Conservation (phyloP, 2,113 vertebrate species). For the Albula goreensis region DNA sequence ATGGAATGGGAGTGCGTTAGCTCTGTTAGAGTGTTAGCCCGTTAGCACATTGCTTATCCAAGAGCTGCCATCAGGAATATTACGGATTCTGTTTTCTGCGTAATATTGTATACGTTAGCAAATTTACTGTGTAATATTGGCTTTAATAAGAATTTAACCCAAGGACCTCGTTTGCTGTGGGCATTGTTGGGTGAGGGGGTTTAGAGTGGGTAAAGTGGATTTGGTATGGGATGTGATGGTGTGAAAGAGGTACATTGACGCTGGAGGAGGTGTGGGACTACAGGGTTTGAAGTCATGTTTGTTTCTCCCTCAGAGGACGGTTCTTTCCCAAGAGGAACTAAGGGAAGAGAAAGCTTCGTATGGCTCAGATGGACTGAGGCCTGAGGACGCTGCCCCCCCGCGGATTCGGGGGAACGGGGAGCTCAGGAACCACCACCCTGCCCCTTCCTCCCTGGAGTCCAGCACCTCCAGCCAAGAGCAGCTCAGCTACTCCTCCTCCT, state of each 20-base stretch:
- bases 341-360: constrained; percentile 68
- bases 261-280: neutral
- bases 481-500: constrained; percentile 82
- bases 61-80: neutral
- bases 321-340: constrained; percentile 89
- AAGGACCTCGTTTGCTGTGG: neutral
- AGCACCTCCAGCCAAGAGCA: constrained; percentile 94
- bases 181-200: neutral
- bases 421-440: constrained; percentile 77
- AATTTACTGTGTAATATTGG: neutral
- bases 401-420: constrained; percentile 65
- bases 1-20: neutral
- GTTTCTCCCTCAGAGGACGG: neutral
- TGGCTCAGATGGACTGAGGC: constrained; percentile 70
- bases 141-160: neutral
- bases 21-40: neutral
- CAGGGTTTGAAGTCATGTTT: constrained; percentile 65
- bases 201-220: too few relatives aligned
- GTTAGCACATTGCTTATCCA: neutral
- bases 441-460: constrained; percentile 85
- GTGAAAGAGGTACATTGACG: neutral
- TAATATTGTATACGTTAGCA: too few relatives aligned
- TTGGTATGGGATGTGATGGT: neutral
- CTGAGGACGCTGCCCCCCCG: constrained; percentile 74
- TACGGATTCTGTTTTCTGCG: neutral